A percentile compares a stretch with the other conserved stretches of the same genome.
These are phyloP conservation scores for Oreochromis mossambicus DNA, from an alignment of 2,797 vertebrate genomes.

Conservation along the genomic window DNA sequence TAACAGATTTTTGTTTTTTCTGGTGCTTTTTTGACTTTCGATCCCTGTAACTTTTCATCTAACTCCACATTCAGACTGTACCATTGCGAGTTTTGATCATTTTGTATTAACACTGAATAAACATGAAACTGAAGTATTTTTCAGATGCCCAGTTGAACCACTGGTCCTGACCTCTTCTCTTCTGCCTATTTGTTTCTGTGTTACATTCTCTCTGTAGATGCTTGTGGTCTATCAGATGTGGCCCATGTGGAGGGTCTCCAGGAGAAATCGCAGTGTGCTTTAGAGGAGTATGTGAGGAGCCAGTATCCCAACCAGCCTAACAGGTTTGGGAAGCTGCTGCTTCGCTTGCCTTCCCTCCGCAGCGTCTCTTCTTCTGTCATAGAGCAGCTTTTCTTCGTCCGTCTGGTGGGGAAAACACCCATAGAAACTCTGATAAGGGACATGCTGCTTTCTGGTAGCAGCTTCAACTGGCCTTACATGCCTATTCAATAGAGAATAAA, in stretches of 20 bases:
- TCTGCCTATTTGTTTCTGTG: not conserved
- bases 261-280: conserved; percentile 96
- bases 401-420: conserved; percentile 97
- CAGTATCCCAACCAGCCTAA: conserved; percentile 98
- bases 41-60: not conserved
- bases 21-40: not conserved
- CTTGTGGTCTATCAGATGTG: conserved; percentile 94
- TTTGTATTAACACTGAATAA: not conserved
- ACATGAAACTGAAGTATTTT: not conserved
- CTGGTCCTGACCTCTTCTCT: not conserved
- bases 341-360: conserved; percentile 93
- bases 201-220: conserved; percentile 79
- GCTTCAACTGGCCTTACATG: conserved; percentile 99
- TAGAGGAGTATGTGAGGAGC: conserved; percentile 96
- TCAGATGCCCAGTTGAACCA: not conserved
- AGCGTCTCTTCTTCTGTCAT: conserved; percentile 97
- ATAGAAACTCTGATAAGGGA: conserved; percentile 98
- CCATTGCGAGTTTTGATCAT: not conserved
- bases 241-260: conserved; percentile 95
- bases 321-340: conserved; percentile 94
- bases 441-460: conserved; percentile 98
- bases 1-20: not conserved
- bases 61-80: not conserved
- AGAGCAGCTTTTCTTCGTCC: conserved; percentile 99
- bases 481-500: conserved; percentile 85